Evolutionary conservation across 2,113 vertebrate genomes (phyloP).

Genomic region (Passer domesticus): DNA sequence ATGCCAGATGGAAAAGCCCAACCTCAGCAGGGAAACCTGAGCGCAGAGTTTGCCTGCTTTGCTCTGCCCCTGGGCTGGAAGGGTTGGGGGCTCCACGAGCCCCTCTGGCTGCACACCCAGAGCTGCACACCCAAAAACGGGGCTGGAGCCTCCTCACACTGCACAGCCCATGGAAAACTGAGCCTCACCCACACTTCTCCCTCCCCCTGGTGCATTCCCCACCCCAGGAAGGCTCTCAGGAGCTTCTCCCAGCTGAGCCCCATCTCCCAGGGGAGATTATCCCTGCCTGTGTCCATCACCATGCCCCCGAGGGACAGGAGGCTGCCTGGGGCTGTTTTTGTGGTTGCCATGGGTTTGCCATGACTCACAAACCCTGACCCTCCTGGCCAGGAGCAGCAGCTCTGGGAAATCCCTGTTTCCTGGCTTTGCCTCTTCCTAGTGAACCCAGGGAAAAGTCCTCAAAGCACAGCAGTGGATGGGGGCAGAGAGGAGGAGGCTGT

Average conservation of each 20-base stretch:
- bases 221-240: neutral
- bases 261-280: accelerated
- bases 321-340: neutral
- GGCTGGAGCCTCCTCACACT: neutral
- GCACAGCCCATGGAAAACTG: accelerated
- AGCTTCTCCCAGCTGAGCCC: neutral
- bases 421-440: neutral
- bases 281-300: neutral
- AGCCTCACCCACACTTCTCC: neutral
- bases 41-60: neutral
- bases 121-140: neutral
- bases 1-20: neutral
- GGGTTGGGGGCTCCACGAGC: neutral
- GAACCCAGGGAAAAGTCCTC: neutral
- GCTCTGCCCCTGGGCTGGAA: neutral
- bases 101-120: neutral
- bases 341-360: neutral
- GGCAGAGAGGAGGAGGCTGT: neutral
- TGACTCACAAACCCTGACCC: neutral
- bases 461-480: neutral
- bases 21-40: neutral
- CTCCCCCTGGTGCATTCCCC: neutral
- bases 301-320: neutral
- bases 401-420: neutral
- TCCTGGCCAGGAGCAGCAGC: neutral